A percentile compares a stretch with the other conserved stretches of the same genome.
These are phyloP conservation scores for Pteropus alecto DNA, from an alignment of 2,113 vertebrate species.

Conservation along the genomic window DNA sequence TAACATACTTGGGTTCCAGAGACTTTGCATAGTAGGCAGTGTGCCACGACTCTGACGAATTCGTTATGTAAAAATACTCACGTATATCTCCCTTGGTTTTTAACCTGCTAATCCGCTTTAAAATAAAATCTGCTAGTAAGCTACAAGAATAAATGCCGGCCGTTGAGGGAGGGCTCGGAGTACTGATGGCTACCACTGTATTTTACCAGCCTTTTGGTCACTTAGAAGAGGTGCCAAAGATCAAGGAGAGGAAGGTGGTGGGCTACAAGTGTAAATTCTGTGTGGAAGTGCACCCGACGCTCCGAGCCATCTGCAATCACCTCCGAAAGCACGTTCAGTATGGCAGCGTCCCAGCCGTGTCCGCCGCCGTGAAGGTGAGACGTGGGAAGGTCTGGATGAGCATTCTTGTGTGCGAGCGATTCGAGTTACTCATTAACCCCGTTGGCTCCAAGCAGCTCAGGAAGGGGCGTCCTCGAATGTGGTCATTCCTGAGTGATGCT, in stretches of 20 bases:
- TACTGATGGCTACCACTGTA: constrained; percentile 78
- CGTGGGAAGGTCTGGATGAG: constrained; percentile 38
- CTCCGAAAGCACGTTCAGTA: constrained; percentile 98
- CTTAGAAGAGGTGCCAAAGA: constrained; percentile 85
- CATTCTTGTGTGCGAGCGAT: constrained; percentile 10
- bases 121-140: constrained; percentile 48
- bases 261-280: constrained; percentile 99
- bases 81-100: constrained; percentile 53
- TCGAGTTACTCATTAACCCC: background rate
- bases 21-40: constrained; percentile 54
- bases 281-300: constrained; percentile 95
- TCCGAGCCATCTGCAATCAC: constrained; percentile 98
- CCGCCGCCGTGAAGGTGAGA: constrained; percentile 85
- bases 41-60: constrained; percentile 44
- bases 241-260: constrained; percentile 88
- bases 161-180: constrained; percentile 48
- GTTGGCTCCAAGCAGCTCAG: constrained; percentile 8
- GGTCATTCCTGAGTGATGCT: background rate
- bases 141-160: constrained; percentile 58
- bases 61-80: constrained; percentile 27
- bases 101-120: constrained; percentile 63
- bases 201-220: constrained; percentile 86
- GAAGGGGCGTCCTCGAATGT: background rate
- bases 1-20: constrained; percentile 52
- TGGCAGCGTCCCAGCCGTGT: constrained; percentile 91